Evolutionary conservation across 2,888 invertebrate genomes (phyloP), one percentile per base, ranked within the genome.

Genomic region (Aphodius sticticus): DNA sequence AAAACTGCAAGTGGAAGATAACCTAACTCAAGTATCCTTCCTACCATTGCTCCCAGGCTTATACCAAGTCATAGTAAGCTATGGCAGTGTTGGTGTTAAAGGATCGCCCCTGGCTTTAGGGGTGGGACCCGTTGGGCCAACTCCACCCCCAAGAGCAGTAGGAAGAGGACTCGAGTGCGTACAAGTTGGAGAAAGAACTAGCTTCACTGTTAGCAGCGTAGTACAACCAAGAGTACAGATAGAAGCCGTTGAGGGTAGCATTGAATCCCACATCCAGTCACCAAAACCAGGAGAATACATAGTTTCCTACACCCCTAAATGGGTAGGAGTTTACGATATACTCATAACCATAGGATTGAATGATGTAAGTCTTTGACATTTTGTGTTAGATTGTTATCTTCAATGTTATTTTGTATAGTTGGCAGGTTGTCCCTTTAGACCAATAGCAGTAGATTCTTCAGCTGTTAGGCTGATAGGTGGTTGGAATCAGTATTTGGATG

Each of bases 311-410:
- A 94, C 95, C 0, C 98, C 99, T 0, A 93, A 95, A 0, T 96
- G 96, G 85, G 95, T 97, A n/a, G 99, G 99, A 0, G 92, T 95
- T 70, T 98, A 97, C 87, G 97, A 97, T 88, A 94, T 98, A 53
- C 91, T 96, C 81, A 95, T 99, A 83, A 94, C 87, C 76, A 87
- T 89, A 69, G 89, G 89, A 79, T 86, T 87, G 15, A 88, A 87
- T 83, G 89, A 89, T 84, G 89, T 89, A 86, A 87, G 87, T 86
- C 53, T 71, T 71, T 15, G 12, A 72, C 7, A 53, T 9, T 53
- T 12, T 53, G 12, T 53, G 53, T 6, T 5, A 38, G 15, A 7
- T 80, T 74, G n/a, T 69, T 15, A 72, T 6, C 75, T 12, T 69
- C 70, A 26, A 78, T 79, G 78, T 16, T 77, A 76, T 76, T 80